Percentiles rank a stretch among this genome's conserved stretches.
These are phyloP conservation scores for Campoletis sonorensis DNA, from an alignment of 1,140 invertebrate species.

Conservation along the genomic window DNA sequence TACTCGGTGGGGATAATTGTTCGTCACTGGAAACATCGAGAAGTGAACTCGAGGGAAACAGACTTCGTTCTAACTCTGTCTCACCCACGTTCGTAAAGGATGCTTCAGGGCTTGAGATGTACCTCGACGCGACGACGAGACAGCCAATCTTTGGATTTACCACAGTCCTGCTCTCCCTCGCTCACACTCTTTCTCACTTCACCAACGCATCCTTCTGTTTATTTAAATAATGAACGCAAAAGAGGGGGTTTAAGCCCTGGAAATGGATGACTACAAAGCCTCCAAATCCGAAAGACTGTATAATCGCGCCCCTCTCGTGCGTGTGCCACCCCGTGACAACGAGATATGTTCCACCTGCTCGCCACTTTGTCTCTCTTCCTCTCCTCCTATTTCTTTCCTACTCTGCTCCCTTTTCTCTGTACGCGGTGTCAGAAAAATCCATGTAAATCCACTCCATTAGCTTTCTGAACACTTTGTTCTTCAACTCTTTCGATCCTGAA, in stretches of 20 bases:
- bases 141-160: conserved; percentile 66
- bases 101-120: background rate
- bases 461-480: background rate
- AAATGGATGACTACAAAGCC: conserved; percentile 75
- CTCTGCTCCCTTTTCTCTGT: background rate
- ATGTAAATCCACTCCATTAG: conserved; percentile 31
- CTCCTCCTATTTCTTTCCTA: background rate
- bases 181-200: background rate
- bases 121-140: conserved; percentile 31
- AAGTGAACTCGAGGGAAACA: conserved; percentile 36
- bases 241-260: conserved; percentile 51
- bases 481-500: background rate
- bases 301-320: background rate
- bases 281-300: conserved; percentile 65
- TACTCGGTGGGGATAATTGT: conserved; percentile 71
- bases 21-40: conserved; percentile 67
- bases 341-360: conserved; percentile 69
- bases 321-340: conserved; percentile 56
- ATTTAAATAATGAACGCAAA: conserved; percentile 74
- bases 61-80: conserved; percentile 26
- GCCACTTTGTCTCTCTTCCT: conserved; percentile 18
- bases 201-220: conserved; percentile 66
- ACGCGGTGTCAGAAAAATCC: background rate
- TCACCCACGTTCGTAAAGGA: conserved; percentile 21
- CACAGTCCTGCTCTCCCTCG: conserved; percentile 44